Evolutionary conservation across 1,140 invertebrate genomes (phyloP).

Genomic region (Fopius arisanus): DNA sequence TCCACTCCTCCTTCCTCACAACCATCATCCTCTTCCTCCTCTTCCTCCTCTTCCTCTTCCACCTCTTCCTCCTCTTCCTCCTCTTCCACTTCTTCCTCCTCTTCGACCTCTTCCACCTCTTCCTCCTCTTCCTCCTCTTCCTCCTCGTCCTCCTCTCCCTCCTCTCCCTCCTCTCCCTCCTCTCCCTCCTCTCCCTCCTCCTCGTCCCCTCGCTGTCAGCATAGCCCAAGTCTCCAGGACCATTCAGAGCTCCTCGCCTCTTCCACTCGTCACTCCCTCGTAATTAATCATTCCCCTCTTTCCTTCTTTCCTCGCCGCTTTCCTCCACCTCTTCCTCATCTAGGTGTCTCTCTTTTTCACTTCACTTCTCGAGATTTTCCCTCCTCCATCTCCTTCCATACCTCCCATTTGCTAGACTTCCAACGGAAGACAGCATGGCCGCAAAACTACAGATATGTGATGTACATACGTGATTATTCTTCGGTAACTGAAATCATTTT

Average conservation of each 20-base stretch:
- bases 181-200: slow-evolving; percentile 11
- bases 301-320: slow-evolving; percentile 37
- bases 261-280: slow-evolving; percentile 58
- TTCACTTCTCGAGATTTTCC: slow-evolving; percentile 12
- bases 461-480: neutral
- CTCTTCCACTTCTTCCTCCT: neutral
- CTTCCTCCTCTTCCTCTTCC: slow-evolving; percentile 14
- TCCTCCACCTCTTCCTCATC: slow-evolving; percentile 31
- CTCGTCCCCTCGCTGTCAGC: slow-evolving; percentile 18
- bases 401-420: slow-evolving; percentile 35
- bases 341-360: slow-evolving; percentile 30
- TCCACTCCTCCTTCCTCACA: neutral
- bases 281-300: slow-evolving; percentile 63
- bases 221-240: slow-evolving; percentile 11
- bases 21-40: neutral
- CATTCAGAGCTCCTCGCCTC: slow-evolving; percentile 38
- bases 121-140: neutral
- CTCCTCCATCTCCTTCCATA: neutral
- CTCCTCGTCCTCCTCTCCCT: neutral
- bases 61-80: neutral
- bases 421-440: slow-evolving; percentile 56
- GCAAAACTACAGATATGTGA: slow-evolving; percentile 35
- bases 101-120: slow-evolving; percentile 14
- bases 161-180: neutral
- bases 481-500: neutral